Percentiles rank a stretch among this genome's conserved stretches.
Evolutionary conservation across 2,888 invertebrate genomes (phyloP).

Genomic region (Plebejus argus): DNA sequence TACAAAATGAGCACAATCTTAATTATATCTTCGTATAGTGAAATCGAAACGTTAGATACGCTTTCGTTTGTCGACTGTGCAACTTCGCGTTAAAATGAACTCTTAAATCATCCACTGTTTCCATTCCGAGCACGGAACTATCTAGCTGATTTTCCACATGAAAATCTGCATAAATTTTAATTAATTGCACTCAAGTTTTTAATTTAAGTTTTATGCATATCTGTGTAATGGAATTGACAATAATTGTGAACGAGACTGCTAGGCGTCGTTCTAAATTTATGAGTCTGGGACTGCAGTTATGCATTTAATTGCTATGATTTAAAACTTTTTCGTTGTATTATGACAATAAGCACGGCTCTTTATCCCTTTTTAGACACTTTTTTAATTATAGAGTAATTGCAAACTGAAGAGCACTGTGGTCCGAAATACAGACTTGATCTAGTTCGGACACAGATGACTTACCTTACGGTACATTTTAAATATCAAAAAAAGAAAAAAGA

Average conservation of each 20-base stretch:
- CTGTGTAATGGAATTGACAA: conserved; percentile 9
- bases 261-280: conserved; percentile 19
- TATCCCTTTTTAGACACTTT: neutral
- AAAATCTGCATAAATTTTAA: conserved; percentile 35
- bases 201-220: conserved; percentile 28
- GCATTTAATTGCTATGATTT: conserved; percentile 1
- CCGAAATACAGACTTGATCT: too few relatives aligned
- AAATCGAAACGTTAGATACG: conserved; percentile 37
- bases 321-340: neutral
- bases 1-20: neutral
- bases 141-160: conserved; percentile 38
- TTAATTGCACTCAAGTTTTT: conserved; percentile 31
- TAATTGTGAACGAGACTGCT: conserved; percentile 17
- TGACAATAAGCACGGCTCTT: neutral
- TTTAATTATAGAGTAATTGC: too few relatives aligned
- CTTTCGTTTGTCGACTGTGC: conserved; percentile 41
- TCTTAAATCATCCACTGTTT: conserved; percentile 41
- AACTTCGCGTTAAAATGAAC: conserved; percentile 42
- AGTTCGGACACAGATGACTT: too few relatives aligned
- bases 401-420: too few relatives aligned
- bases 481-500: too few relatives aligned
- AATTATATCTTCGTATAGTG: neutral
- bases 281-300: conserved; percentile 5
- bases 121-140: conserved; percentile 38
- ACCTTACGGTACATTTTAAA: too few relatives aligned